Base-by-base conservation (phyloP, 2,888 invertebrate species). In the Sylvicola fuscatus region DNA sequence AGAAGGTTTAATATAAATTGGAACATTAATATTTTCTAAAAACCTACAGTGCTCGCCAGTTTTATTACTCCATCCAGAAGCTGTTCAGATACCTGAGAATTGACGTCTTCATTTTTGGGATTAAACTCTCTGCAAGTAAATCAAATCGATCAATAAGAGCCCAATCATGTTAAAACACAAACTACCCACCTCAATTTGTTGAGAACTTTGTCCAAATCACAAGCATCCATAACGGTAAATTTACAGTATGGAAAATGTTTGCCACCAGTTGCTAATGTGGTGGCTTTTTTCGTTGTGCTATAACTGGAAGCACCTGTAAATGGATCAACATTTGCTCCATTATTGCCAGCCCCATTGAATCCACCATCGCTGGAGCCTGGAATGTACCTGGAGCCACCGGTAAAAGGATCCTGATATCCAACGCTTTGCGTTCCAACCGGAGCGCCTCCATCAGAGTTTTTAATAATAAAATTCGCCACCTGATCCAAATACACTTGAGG, bases 391-490 rank as follows among this genome's bases (percentile, higher is more conserved):
- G 62, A 64, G 41, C 60, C 68, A 13, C 77, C 77, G 0, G 78
- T 79, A 43, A 77, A 70, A 1, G 79, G 79, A 59, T 79, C 79
- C 33, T 62, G 61, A 48, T 56, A 68, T 36, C 47, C 52, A 42
- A 47, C 2, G n/a, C 47, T 29, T 2, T 45, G 39, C 13, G 44
- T 35, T 13, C 42, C 42, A 1, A 42, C 34, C 2, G 42, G 34
- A 11, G 45, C 30, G 1, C 37, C 37, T 3, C 28, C 28, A 34
- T 42, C 33, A 0, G 83, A 75, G 54, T 92, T 92, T 41, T 72
- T 79, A 3, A 84, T 63, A 40, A 95, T 89, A 54, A 92, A 93
- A 56, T 89, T 83, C 5, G 90, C 90, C 14, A 95, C 82, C 66
- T 81, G 78, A 46, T 93, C 90, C 43, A 93, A 66, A 59, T 82